A percentile compares a stretch with the other conserved stretches of the same genome.
Conservation (phyloP, 2,113 vertebrate genomes). For the Antechinus flavipes region DNA sequence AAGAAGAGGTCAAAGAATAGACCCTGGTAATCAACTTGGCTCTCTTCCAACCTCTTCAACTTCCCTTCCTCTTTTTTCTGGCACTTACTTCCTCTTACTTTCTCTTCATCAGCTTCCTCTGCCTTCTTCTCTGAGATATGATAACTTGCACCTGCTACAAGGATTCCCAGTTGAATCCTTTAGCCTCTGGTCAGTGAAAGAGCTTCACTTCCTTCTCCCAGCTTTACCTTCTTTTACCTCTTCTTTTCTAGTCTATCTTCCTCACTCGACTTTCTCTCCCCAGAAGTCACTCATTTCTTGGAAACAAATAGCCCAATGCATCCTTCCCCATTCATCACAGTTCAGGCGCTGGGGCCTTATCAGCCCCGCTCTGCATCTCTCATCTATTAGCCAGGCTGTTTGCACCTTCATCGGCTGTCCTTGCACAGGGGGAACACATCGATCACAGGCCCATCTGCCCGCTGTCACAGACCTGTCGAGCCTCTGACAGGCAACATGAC, state of each 20-base stretch:
- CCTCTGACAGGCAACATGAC: conserved; percentile 86
- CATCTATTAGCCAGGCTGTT: conserved; percentile 97
- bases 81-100: neutral
- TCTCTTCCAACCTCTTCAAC: neutral
- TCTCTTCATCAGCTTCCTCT: neutral
- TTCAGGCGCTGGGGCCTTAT: conserved; percentile 87
- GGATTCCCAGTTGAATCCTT: neutral
- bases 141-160: neutral
- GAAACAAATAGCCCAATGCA: conserved; percentile 93
- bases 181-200: neutral
- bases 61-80: neutral
- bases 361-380: conserved; percentile 89
- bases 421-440: conserved; percentile 94
- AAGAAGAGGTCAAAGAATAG: neutral
- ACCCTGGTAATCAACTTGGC: neutral
- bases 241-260: conserved; percentile 62
- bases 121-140: neutral
- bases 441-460: conserved; percentile 92
- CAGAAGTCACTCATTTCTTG: conserved; percentile 91
- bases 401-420: conserved; percentile 96
- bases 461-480: conserved; percentile 84
- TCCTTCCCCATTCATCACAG: conserved; percentile 95
- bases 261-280: conserved; percentile 61
- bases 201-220: conserved; percentile 48
- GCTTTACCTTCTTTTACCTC: conserved; percentile 32